Percentiles rank a stretch among this genome's conserved stretches.
Evolutionary conservation across 2,113 vertebrate species (phyloP).

Genomic region (Sapayoa aenigma): DNA sequence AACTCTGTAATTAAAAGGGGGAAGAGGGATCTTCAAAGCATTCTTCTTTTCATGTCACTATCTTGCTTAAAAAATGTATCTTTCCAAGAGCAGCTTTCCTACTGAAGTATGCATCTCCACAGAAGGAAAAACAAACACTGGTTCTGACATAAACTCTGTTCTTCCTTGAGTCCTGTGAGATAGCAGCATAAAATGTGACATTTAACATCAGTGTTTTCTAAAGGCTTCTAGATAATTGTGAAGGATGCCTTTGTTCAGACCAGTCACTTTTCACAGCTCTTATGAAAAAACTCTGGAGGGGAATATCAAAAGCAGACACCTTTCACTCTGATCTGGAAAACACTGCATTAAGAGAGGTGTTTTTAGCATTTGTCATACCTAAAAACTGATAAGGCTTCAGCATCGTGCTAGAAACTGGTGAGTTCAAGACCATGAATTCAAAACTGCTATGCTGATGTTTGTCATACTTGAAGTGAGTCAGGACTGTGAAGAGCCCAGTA

Average conservation of each 20-base stretch:
- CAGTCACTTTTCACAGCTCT: conserved; percentile 15
- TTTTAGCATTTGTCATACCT: conserved; percentile 7
- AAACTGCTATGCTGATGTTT: not conserved
- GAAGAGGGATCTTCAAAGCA: not conserved
- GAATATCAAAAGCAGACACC: not conserved
- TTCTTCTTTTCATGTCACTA: not conserved
- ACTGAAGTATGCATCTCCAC: not conserved
- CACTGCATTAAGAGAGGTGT: not conserved
- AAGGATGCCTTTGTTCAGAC: conserved; percentile 44
- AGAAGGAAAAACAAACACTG: not conserved
- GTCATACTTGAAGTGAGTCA: not conserved
- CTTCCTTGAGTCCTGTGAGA: conserved; percentile 28
- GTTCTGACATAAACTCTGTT: conserved; percentile 24
- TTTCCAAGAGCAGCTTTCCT: not conserved
- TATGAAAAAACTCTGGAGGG: not conserved
- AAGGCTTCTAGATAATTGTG: conserved; percentile 25
- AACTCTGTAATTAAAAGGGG: not conserved
- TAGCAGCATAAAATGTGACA: conserved; percentile 42
- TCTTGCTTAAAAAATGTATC: not conserved
- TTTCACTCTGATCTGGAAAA: not conserved
- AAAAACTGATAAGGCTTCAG: not conserved
- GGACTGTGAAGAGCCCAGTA: not conserved
- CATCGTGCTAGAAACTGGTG: not conserved
- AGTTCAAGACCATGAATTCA: not conserved
- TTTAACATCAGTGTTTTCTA: conserved; percentile 49